Evolutionary conservation across 2,797 vertebrate genomes (phyloP), one percentile per base, ranked within the genome.

Genomic region (Clarias laeviceps): DNA sequence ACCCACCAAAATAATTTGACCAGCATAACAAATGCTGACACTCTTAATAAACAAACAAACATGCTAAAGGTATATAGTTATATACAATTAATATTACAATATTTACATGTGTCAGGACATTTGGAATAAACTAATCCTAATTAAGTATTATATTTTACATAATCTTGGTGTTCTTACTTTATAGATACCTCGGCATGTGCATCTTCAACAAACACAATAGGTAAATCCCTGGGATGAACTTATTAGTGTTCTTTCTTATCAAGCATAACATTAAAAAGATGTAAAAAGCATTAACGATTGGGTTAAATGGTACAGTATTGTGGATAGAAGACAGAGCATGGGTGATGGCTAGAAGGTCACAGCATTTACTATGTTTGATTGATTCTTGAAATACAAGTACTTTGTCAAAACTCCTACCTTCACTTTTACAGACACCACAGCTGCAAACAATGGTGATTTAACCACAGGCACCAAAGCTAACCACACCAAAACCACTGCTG

Each of bases 101-200:
- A 64, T 24, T 64, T n/a, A 64, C 11, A 12, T 66, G 5, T 32
- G 2, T 65, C 64, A 15, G 27, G 24, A 65, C n/a, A 65, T 27
- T 65, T 22, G 32, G 20, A 22, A 70, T 14, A 70, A 12, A 22
- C 2, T 37, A 20, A 17, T 22, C 65, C 27, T 15, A 32, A 9
- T 24, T 50, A n/a, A 54, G n/a, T 74, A 78, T 29, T 37, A 1
- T 61, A 2, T 34, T 61, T 78, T 7, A 54, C 76, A 78, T 37
- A 34, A 24, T 37, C 6, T 50, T 5, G 17, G 34, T 59, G 20
- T 61, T 32, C n/a, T 80, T 27, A 45, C 3, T 65, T 80, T 29
- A 65, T 54, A 80, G 79, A 80, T 80, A 18, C 37, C 2, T 20
- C 4, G 5, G 40, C 40, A 80, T 80, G 79, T 54, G 62, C 62